Evolutionary conservation across 1,140 invertebrate genomes (phyloP).

Genomic region (Zophobas atratus): DNA sequence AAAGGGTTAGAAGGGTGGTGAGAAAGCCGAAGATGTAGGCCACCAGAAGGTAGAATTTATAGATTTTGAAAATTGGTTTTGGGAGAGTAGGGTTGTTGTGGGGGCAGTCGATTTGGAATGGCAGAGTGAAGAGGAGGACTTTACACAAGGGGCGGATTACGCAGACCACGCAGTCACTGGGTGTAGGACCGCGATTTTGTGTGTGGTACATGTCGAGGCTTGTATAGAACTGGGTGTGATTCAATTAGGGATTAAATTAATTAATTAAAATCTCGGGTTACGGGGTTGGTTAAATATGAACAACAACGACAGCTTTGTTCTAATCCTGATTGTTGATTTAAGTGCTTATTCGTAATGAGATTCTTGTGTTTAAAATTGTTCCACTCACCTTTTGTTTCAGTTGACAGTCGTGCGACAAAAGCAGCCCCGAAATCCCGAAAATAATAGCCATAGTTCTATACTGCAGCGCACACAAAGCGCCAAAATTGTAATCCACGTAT

Average conservation of each 20-base stretch:
- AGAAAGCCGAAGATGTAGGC: slow-evolving; percentile 4
- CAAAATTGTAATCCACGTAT: background rate
- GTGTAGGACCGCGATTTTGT: background rate
- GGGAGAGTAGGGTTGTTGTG: slow-evolving; percentile 4
- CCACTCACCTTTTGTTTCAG: background rate
- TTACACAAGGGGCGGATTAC: slow-evolving; percentile 11
- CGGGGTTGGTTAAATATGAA: no score
- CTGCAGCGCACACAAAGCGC: background rate
- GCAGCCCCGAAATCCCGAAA: background rate
- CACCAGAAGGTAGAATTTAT: background rate
- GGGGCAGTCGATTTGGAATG: slow-evolving; percentile 8
- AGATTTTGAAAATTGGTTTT: background rate
- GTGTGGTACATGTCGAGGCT: no score
- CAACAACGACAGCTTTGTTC: no score
- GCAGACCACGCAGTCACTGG: slow-evolving; percentile 17
- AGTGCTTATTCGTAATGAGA: no score
- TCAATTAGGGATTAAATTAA: slow-evolving; percentile 24
- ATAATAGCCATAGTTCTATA: background rate
- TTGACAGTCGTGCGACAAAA: background rate
- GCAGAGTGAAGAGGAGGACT: background rate
- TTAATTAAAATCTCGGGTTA: background rate
- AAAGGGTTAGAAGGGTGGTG: background rate
- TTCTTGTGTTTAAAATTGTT: background rate
- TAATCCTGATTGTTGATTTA: no score
- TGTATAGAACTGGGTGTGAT: background rate